Base-by-base conservation (phyloP, 2,113 vertebrate species). In the Enhydra lutris region DNA sequence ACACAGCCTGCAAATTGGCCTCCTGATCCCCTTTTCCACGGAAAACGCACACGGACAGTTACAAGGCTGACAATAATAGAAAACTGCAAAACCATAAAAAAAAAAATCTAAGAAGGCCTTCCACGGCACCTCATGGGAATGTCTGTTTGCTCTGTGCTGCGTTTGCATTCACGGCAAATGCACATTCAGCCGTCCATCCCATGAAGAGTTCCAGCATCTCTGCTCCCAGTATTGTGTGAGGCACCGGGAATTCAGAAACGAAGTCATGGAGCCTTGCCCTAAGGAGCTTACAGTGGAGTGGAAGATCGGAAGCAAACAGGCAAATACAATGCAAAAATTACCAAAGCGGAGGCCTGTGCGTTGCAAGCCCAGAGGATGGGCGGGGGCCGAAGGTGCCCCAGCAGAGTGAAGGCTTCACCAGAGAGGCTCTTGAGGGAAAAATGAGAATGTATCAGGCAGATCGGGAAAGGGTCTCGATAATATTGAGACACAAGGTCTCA, bases 381-480 rank as follows among this genome's bases (percentile, higher is more conserved):
- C 17, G 17, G 55, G 12, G 42, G n/a, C 31, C 59, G 55, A 65
- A 45, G 67, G 93, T 82, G 42, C 92, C 61, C 73, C 52, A 31
- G 79, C 45, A 79, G 61, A 85, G 26, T 34, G n/a, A 34, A 93
- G 86, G 6, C 21, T 89, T 87, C 50, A 85, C 47, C 47, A 69
- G 89, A 95, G 73, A 97, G 61, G 89, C 26, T 96, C 65, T 50
- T 57, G 36, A 84, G 92, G 6, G 79, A 89, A 91, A 57, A 84
- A 61, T 18, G 45, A 55, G 21, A 78, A 89, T 86, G 67, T 85
- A 73, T 59, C 93, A 96, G 89, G 50, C 24, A 69, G 52, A 76
- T 42, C 45, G 59, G n/a, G 69, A 29, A 84, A 65, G n/a, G 26
- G 74, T 59, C 45, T 45, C 39, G 4, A 42, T 42, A 42, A 42